Evolutionary conservation across 2,888 invertebrate species (phyloP).

Genomic region (Neocrepidodera transversa): DNA sequence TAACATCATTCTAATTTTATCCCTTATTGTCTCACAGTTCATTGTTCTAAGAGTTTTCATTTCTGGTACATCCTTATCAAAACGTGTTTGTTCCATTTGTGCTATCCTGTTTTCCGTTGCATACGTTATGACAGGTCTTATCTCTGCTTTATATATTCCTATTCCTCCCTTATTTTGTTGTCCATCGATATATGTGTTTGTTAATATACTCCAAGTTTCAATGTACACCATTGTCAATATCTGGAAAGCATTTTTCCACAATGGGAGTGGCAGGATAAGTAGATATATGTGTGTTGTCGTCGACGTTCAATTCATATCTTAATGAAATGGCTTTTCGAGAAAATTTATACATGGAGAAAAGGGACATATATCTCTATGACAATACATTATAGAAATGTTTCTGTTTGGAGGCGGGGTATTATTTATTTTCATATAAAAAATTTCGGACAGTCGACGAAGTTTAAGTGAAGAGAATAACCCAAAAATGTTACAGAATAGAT

Average conservation of each 20-base stretch:
- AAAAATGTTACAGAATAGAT: too few species aligned
- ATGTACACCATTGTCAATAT: not conserved
- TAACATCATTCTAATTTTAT: conserved; percentile 17
- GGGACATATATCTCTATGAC: conserved; percentile 13
- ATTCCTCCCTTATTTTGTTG: conserved; percentile 10
- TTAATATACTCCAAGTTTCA: not conserved
- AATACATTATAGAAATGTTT: conserved; percentile 11
- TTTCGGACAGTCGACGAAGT: conserved; percentile 7
- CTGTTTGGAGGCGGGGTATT: not conserved
- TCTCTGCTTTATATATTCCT: conserved; percentile 8
- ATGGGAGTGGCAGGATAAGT: not conserved
- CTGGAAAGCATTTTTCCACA: not conserved
- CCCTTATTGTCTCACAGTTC: conserved; percentile 6
- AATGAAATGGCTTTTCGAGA: conserved; percentile 12
- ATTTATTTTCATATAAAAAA: conserved; percentile 4
- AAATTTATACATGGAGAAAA: conserved; percentile 12
- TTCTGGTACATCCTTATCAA: conserved; percentile 21
- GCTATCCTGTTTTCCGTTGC: conserved; percentile 13
- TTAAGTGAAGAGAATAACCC: not conserved
- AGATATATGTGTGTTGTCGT: not conserved
- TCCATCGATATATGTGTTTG: conserved; percentile 16
- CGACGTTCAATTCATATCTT: conserved; percentile 3
- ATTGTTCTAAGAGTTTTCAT: conserved; percentile 23
- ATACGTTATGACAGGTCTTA: conserved; percentile 20
- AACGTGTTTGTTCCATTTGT: conserved; percentile 15